Evolutionary conservation across 2,888 invertebrate genomes (phyloP), one percentile per base, ranked within the genome.

Genomic region (Chalcis sispes): DNA sequence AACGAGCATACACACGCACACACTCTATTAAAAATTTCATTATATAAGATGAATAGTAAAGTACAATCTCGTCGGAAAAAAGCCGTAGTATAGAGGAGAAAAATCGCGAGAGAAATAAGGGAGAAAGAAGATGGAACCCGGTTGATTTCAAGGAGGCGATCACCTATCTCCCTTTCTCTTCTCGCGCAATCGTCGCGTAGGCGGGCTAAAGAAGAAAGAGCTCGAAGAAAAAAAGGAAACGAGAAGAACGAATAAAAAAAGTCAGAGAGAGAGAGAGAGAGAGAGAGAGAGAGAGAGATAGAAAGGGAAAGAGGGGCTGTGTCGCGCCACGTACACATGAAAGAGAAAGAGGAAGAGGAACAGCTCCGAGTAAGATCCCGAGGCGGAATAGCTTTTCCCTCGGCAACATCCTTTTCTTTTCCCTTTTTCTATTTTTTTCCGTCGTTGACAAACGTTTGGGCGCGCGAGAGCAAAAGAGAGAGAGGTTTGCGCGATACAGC

Each of bases 331-430:
- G 54, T 18, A 50, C 8, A 10, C 10, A n/a, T n/a, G 36, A n/a
- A 10, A 4, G 36, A 4, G 36, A 10, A 48, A 61, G 61, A 42
- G 42, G 56, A 32, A 25, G 42, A 32, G 64, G 20, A n/a, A n/a
- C 62, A 65, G 42, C 36, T 56, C 20, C 54, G 59, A n/a, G n/a
- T 36, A 15, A 32, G 40, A 10, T 25, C 46, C 46, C 54, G 8
- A 5, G 42, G 48, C 46, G 23, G 61, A 73, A 74, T 74, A 48
- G 62, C 69, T 62, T 69, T 69, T 66, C 36, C 59, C 59, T 66
- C 54, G 46, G 25, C 46, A 58, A 32, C 27, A 29, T 72, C 66
- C 65, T 56, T 48, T 61, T 46, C 29, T 7, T 42, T 42, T 42
- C 13, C 15, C 15, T 42, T 42, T 42, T 42, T 42, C n/a, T n/a